These are phyloP conservation scores for Ascidia mentula DNA, from an alignment of 23 tunicate species.

Conservation along the genomic window DNA sequence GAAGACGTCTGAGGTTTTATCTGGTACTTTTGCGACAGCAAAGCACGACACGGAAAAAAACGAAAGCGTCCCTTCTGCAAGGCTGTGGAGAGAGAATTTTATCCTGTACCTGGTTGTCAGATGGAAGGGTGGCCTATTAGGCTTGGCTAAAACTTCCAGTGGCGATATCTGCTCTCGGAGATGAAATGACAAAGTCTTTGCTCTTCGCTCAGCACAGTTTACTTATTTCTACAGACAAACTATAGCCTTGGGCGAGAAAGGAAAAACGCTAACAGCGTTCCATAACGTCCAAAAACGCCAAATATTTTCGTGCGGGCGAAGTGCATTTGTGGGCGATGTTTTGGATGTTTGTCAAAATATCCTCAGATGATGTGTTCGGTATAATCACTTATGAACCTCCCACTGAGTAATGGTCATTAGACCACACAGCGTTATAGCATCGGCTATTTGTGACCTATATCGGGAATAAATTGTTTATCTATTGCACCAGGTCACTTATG, in stretches of 20 bases:
- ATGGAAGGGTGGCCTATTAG: neutral
- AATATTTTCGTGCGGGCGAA: neutral
- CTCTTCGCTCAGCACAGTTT: neutral
- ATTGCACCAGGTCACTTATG: neutral
- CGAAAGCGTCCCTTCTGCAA: neutral
- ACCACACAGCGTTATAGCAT: neutral
- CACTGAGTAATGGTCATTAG: neutral
- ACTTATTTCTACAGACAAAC: neutral
- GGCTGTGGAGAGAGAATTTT: neutral
- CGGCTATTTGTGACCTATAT: neutral
- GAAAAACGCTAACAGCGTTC: neutral
- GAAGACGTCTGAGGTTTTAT: neutral
- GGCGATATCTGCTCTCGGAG: neutral
- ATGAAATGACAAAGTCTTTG: neutral
- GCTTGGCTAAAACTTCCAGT: neutral
- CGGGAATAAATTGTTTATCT: neutral
- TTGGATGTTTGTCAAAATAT: neutral
- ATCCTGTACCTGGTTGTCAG: neutral
- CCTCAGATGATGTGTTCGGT: neutral
- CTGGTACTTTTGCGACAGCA: neutral
- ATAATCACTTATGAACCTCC: neutral
- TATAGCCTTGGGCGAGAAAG: conserved; percentile 6
- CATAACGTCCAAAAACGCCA: neutral
- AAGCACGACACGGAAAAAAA: neutral
- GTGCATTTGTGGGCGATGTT: neutral